A percentile compares a stretch with the other conserved stretches of the same genome.
phyloP scores from a whole-genome alignment of 1,140 invertebrate genomes.

The Mya arenaria region DNA sequence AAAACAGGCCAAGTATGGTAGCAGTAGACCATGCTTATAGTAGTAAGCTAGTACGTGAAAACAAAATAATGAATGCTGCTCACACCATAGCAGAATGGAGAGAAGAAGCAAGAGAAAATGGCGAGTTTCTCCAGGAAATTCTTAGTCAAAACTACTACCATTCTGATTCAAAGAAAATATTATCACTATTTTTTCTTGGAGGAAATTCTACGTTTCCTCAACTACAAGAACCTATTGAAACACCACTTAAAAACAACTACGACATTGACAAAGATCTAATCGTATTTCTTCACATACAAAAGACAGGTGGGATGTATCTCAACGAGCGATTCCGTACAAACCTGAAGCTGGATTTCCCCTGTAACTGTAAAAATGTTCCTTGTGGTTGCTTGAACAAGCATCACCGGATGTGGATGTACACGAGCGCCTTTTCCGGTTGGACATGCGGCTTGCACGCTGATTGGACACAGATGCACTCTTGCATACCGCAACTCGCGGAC shows the following conservation, averaged over 20 bases:
- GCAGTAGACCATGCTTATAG: too few relatives aligned
- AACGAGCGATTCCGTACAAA: neutral
- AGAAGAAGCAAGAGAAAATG: too few relatives aligned
- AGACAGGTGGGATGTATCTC: conserved; percentile 23
- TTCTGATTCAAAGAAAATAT: neutral
- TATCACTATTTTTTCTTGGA: conserved; percentile 2
- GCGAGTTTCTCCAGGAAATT: neutral
- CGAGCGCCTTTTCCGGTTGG: conserved; percentile 9
- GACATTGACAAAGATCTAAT: conserved; percentile 11
- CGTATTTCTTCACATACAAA: conserved; percentile 38
- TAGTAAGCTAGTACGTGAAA: too few relatives aligned
- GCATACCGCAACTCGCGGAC: neutral
- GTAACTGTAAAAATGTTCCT: neutral
- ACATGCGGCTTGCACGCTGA: conserved; percentile 35
- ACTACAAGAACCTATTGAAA: neutral
- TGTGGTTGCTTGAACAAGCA: conserved; percentile 11
- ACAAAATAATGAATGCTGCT: too few relatives aligned
- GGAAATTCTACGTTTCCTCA: neutral
- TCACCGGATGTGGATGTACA: conserved; percentile 14
- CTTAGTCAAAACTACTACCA: neutral
- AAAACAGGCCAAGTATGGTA: too few relatives aligned
- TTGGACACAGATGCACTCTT: conserved; percentile 36
- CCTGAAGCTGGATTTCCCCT: conserved; percentile 1
- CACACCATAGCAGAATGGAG: too few relatives aligned
- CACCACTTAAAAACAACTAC: neutral